Conservation (phyloP, 1,140 invertebrate genomes). For the Contarinia nasturtii region DNA sequence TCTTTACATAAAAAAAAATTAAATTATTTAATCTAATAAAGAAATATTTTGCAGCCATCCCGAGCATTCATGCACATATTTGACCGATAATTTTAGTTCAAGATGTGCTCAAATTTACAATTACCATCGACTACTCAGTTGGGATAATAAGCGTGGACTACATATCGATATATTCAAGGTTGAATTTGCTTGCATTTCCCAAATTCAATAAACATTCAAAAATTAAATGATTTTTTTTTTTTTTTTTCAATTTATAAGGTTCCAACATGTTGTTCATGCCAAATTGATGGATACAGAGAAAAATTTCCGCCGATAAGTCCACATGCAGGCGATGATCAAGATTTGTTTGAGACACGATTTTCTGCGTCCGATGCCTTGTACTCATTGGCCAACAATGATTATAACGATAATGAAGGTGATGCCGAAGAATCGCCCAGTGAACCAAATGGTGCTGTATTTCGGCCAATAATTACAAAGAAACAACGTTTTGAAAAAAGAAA, state of each 20-base stretch:
- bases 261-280: slow-evolving; percentile 68
- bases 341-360: neutral
- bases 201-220: too few relatives aligned
- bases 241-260: slow-evolving; percentile 27
- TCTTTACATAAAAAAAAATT: neutral
- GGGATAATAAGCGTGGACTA: slow-evolving; percentile 59
- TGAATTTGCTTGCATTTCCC: slow-evolving; percentile 1
- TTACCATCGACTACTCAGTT: slow-evolving; percentile 67
- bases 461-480: too few relatives aligned
- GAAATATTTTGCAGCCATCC: slow-evolving; percentile 51
- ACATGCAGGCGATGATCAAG: slow-evolving; percentile 4
- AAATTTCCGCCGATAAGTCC: slow-evolving; percentile 33
- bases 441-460: too few relatives aligned
- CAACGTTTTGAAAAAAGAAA: too few relatives aligned
- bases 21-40: too few relatives aligned
- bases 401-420: slow-evolving; percentile 16
- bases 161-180: slow-evolving; percentile 77
- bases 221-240: slow-evolving; percentile 1
- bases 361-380: slow-evolving; percentile 6
- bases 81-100: slow-evolving; percentile 61
- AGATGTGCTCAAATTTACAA: slow-evolving; percentile 71
- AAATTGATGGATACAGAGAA: slow-evolving; percentile 54
- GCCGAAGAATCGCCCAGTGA: neutral
- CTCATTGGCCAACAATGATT: slow-evolving; percentile 8
- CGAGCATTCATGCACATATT: slow-evolving; percentile 52